Percentiles rank a stretch among this genome's conserved stretches.
These are phyloP conservation scores for Eurois occulta DNA, from an alignment of 2,888 invertebrate species.

Conservation along the genomic window DNA sequence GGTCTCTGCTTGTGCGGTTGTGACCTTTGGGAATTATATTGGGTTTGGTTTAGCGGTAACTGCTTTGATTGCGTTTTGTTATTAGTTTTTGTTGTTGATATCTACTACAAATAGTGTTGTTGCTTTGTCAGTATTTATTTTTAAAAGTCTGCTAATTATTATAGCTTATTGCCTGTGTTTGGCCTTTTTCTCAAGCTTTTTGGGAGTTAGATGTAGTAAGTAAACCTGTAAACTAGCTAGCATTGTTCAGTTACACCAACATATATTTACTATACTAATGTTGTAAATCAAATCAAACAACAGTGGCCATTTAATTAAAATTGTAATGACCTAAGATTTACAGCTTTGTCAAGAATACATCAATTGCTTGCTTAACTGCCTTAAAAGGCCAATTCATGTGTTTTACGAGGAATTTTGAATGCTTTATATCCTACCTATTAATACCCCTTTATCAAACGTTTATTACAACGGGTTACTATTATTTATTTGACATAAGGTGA, in stretches of 20 bases:
- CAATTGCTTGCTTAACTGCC: constrained; percentile 39
- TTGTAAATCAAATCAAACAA: constrained; percentile 29
- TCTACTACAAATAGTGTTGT: constrained; percentile 35
- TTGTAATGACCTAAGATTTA: constrained; percentile 45
- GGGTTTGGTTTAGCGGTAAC: constrained; percentile 66
- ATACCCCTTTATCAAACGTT: constrained; percentile 38
- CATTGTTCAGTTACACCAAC: background rate
- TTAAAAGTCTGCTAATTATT: background rate
- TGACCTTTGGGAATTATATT: constrained; percentile 79
- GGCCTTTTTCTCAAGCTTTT: background rate
- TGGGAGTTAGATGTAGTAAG: background rate
- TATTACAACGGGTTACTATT: constrained; percentile 25
- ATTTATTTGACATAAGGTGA: background rate
- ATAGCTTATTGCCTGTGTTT: background rate
- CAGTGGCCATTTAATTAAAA: constrained; percentile 35
- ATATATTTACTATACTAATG: background rate
- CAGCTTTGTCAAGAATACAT: constrained; percentile 47
- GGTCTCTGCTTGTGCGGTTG: constrained; percentile 73
- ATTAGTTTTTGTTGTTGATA: constrained; percentile 65
- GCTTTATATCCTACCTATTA: constrained; percentile 22
- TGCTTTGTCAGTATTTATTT: constrained; percentile 29
- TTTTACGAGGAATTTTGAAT: constrained; percentile 44
- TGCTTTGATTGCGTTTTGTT: constrained; percentile 66
- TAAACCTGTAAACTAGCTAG: background rate
- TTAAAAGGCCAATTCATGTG: constrained; percentile 31